Base-by-base conservation (phyloP, 2,888 invertebrate genomes). In the Sarcophaga variegata region DNA sequence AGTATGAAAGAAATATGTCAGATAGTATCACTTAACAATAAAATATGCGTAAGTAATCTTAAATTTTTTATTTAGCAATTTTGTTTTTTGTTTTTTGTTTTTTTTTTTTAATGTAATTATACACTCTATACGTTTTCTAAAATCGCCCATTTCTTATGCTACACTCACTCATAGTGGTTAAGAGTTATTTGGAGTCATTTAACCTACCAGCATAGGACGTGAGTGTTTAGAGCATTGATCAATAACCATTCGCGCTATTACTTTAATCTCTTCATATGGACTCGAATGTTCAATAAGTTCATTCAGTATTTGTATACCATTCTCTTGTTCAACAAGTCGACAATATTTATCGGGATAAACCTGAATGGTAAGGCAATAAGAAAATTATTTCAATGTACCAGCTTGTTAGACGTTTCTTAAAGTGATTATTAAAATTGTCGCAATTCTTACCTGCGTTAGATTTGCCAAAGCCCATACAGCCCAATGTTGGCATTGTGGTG, bases 391-490 rank as follows among this genome's bases (percentile, higher is more conserved):
- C 12, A 27, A 22, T 71, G 17, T 49, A 64, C 54, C 11, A 3
- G 11, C 69, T 20, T 22, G 22, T 22, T 22, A 22, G 22, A 22
- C 22, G 22, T 22, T 22, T 22, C 22, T 22, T 54, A 3, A 27
- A 47, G 11, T 20, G 11, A 14, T 17, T 37, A 17, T 66, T 20
- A 49, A 60, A 64, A 75, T 37, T 17, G 4, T 54, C 4, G 0
- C 1, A 54, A 54, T 54, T 3, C 83, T 87, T 88, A 93, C 93
- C 89, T 92, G 96, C 71, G 99, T 99, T 86, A 99, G 95, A 94
- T 99, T 99, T 72, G 99, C 98, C 85, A 99, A 94, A 0, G 99
- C 99, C 99, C 99, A 99, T 10, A 97, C 97, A 3, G 99, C 98
- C 99, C 99, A 99, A 92, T 98, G 97, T 93, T 98, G 98, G 93